Evolutionary conservation across 1,140 invertebrate species (phyloP).

Genomic region (Pseudoatta argentina): DNA sequence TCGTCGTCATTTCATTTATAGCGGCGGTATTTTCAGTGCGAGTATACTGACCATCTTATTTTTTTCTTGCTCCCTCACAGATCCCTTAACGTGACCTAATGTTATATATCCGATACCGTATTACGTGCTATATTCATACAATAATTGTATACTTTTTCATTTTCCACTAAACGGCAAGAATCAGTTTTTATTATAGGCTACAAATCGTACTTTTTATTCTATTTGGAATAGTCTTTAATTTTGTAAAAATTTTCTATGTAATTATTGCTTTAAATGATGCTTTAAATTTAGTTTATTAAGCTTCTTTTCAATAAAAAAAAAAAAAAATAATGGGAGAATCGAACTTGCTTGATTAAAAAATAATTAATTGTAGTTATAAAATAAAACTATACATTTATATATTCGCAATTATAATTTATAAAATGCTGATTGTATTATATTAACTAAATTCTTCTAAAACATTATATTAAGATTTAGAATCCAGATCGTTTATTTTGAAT

Average conservation of each 20-base stretch:
- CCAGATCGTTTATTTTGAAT: too few species aligned
- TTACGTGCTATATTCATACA: background rate
- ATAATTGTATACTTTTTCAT: background rate
- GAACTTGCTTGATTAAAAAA: background rate
- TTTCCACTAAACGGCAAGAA: background rate
- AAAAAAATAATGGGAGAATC: background rate
- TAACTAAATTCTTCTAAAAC: background rate
- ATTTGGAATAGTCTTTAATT: background rate
- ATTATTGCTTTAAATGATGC: background rate
- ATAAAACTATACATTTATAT: background rate
- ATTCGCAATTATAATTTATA: background rate
- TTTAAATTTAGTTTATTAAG: background rate
- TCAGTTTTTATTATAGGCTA: slow-evolving; percentile 1
- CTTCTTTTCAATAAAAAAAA: background rate
- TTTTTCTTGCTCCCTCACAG: slow-evolving; percentile 12
- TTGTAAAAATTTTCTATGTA: background rate
- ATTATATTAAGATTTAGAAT: too few species aligned
- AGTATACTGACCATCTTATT: background rate
- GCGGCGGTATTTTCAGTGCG: slow-evolving; percentile 5
- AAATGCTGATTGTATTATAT: background rate
- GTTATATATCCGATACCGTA: background rate
- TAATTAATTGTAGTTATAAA: background rate
- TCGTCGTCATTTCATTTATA: background rate
- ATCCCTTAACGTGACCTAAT: slow-evolving; percentile 10
- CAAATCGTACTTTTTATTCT: background rate